phyloP scores from a whole-genome alignment of 2,113 vertebrate species.

The Triplophysa tibetana region DNA sequence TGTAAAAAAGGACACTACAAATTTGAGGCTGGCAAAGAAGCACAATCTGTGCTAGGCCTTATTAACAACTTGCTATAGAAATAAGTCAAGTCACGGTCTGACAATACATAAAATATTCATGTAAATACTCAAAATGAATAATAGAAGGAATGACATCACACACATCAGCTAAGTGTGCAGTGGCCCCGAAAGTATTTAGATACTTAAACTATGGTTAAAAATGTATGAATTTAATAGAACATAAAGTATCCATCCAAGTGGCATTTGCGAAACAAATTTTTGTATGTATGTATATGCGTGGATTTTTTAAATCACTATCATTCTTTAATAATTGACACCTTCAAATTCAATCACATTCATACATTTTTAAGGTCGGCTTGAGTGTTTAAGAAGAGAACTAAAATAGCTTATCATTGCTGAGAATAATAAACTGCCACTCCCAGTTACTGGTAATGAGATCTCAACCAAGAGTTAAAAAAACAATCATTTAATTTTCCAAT shows the following conservation, averaged over 20 bases:
- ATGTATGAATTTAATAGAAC: no score
- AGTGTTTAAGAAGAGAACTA: not conserved
- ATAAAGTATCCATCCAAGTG: no score
- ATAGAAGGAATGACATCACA: not conserved
- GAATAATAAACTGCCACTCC: conserved; percentile 45
- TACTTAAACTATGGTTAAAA: no score
- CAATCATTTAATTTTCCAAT: conserved; percentile 61
- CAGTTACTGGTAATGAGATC: conserved; percentile 54
- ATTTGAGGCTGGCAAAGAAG: conserved; percentile 47
- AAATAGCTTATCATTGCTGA: conserved; percentile 27
- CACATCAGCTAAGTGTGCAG: not conserved
- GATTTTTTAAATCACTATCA: no score
- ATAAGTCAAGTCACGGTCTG: not conserved
- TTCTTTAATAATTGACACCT: no score
- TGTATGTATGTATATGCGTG: no score
- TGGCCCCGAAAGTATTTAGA: no score
- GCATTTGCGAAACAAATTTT: no score
- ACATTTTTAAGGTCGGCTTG: no score
- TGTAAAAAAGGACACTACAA: conserved; percentile 48
- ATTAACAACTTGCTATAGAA: conserved; percentile 26
- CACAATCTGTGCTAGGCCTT: not conserved
- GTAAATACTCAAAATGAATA: not conserved
- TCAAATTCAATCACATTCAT: no score
- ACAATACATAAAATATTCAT: not conserved
- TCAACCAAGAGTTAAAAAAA: conserved; percentile 57